Percentiles rank a stretch among this genome's conserved stretches.
These are phyloP conservation scores for Avahi laniger DNA, from an alignment of 2,797 vertebrate genomes.

Conservation along the genomic window DNA sequence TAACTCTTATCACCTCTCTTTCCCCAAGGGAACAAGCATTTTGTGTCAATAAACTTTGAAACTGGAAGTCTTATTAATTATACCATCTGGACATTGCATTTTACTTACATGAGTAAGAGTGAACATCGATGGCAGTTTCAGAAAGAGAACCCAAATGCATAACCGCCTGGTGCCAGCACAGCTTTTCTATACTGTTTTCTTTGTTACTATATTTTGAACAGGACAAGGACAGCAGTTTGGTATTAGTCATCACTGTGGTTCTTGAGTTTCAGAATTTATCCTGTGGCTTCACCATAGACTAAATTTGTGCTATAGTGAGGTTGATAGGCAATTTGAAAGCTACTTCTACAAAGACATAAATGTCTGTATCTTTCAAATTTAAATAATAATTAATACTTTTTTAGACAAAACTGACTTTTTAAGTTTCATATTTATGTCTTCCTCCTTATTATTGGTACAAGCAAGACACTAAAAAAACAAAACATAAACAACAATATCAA, in stretches of 20 bases:
- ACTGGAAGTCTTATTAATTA: neutral
- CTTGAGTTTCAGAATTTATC: neutral
- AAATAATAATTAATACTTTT: neutral
- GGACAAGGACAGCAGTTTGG: neutral
- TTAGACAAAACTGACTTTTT: neutral
- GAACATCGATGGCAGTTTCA: neutral
- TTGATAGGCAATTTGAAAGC: neutral
- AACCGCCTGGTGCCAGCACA: neutral
- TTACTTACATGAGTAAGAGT: neutral
- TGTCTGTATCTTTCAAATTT: conserved; percentile 13
- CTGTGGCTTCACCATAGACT: neutral
- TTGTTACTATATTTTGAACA: neutral
- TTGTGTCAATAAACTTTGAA: conserved; percentile 1
- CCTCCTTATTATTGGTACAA: neutral
- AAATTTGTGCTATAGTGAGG: neutral
- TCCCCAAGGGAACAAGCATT: neutral
- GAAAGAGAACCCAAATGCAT: neutral
- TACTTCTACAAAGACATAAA: neutral
- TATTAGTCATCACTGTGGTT: neutral
- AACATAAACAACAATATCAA: neutral
- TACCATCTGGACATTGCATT: neutral
- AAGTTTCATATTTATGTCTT: neutral
- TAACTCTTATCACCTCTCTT: neutral
- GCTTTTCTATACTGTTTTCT: neutral
- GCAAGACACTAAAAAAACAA: neutral